Percentiles rank a stretch among this genome's conserved stretches.
These are phyloP conservation scores for Trematomus bernacchii DNA, from an alignment of 2,797 vertebrate species.

Conservation along the genomic window DNA sequence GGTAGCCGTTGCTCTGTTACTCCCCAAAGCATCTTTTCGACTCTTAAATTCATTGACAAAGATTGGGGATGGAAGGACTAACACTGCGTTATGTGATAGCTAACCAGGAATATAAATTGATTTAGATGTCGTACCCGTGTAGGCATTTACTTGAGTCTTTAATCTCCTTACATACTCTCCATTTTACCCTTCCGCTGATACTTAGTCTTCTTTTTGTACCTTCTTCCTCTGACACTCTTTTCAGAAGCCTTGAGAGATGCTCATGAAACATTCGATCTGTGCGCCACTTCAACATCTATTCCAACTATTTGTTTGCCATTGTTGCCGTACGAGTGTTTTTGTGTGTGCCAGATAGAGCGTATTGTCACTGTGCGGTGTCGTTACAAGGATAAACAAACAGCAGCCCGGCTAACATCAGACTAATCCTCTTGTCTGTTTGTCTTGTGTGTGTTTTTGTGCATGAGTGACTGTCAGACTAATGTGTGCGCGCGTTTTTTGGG, in stretches of 20 bases:
- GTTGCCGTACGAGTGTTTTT: slow-evolving; percentile 14
- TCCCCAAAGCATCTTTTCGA: slow-evolving; percentile 18
- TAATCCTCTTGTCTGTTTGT: slow-evolving; percentile 66
- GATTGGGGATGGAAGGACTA: background rate
- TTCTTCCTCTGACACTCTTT: slow-evolving; percentile 18
- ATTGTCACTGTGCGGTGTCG: slow-evolving; percentile 34
- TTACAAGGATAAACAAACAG: slow-evolving; percentile 63
- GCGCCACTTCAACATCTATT: slow-evolving; percentile 25
- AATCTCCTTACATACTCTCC: slow-evolving; percentile 46
- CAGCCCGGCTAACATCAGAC: slow-evolving; percentile 42
- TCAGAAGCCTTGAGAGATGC: slow-evolving; percentile 2
- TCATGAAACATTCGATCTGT: background rate
- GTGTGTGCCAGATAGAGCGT: slow-evolving; percentile 17
- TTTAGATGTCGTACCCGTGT: slow-evolving; percentile 51
- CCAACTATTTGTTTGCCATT: slow-evolving; percentile 42
- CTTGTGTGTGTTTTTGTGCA: slow-evolving; percentile 27
- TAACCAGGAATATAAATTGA: slow-evolving; percentile 40
- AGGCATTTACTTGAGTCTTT: slow-evolving; percentile 57
- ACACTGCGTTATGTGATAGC: slow-evolving; percentile 11
- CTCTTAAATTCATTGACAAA: slow-evolving; percentile 36
- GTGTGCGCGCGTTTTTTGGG: slow-evolving; percentile 1
- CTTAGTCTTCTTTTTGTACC: slow-evolving; percentile 18
- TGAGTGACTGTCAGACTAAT: slow-evolving; percentile 3
- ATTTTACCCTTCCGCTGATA: slow-evolving; percentile 36
- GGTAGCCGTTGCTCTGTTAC: background rate